phyloP scores from a whole-genome alignment of 1,140 invertebrate genomes.

The Bicyclus anynana region DNA sequence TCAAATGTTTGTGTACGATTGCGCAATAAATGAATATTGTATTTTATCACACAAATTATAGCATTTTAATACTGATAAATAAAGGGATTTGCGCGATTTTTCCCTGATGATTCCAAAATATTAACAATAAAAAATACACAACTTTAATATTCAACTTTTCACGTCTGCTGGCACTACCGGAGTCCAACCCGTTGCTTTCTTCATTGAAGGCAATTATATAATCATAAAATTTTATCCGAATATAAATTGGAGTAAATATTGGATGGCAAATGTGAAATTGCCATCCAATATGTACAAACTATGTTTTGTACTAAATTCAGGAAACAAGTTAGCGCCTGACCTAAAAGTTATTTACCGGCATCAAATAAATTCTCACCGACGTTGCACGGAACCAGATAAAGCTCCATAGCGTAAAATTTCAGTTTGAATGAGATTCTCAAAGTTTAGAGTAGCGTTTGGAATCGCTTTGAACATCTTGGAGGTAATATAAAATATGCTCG shows the following conservation, averaged over 20 bases:
- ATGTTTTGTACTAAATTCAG: not conserved
- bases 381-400: conserved; percentile 14
- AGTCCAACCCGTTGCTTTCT: no score
- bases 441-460: conserved; percentile 19
- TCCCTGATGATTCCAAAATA: no score
- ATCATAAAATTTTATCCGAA: not conserved
- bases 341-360: conserved; percentile 18
- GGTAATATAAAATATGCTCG: not conserved
- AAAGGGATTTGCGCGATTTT: no score
- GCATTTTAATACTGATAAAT: no score
- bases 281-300: not conserved
- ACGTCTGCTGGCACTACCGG: no score
- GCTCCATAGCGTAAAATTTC: conserved; percentile 5
- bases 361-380: conserved; percentile 18
- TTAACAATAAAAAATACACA: no score
- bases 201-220: no score
- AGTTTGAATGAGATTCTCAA: conserved; percentile 18
- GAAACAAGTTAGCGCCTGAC: conserved; percentile 3
- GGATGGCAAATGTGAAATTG: no score
- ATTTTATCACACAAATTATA: no score
- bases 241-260: not conserved
- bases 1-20: no score
- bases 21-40: no score
- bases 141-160: no score
- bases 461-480: conserved; percentile 1